A percentile compares a stretch with the other conserved stretches of the same genome.
Evolutionary conservation across 2,797 vertebrate species (phyloP).

Genomic region (Alectoris magna): DNA sequence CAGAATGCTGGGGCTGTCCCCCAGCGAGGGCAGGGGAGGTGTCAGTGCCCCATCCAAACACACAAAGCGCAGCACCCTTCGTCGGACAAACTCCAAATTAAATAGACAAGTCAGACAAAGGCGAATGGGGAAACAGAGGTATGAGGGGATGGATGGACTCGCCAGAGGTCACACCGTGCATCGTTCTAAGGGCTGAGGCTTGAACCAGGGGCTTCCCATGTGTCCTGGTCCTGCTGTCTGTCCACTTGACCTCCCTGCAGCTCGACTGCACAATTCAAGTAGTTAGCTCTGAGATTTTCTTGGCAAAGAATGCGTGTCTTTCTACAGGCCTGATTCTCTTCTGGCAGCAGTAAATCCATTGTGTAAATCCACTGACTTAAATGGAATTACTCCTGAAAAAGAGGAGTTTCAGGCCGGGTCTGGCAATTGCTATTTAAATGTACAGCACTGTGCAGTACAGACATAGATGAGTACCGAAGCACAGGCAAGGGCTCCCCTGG

Average conservation of each 20-base stretch:
- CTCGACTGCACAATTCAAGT: slow-evolving; percentile 68
- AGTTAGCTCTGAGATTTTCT: slow-evolving; percentile 71
- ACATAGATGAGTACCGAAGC: not conserved
- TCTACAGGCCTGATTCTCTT: slow-evolving; percentile 64
- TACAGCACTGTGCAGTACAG: fast-evolving
- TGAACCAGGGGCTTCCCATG: slow-evolving; percentile 42
- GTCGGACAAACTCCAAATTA: slow-evolving; percentile 5
- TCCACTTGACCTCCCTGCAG: slow-evolving; percentile 71
- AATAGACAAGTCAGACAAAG: slow-evolving; percentile 33
- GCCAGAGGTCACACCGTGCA: not conserved
- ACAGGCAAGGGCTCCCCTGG: not conserved
- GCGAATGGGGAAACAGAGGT: not conserved
- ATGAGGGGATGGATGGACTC: slow-evolving; percentile 10
- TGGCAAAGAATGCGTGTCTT: slow-evolving; percentile 59
- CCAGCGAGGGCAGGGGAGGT: not conserved
- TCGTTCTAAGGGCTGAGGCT: slow-evolving; percentile 25
- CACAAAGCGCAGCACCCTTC: not conserved
- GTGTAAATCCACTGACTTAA: slow-evolving; percentile 73
- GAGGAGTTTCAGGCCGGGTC: not conserved
- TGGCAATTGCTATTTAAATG: not conserved
- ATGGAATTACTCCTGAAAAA: slow-evolving; percentile 61
- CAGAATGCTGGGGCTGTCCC: not conserved
- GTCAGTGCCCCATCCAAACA: not conserved
- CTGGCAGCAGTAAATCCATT: slow-evolving; percentile 68
- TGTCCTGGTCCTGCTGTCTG: slow-evolving; percentile 21